Evolutionary conservation across 2,113 vertebrate genomes (phyloP).

Genomic region (Uria aalge): DNA sequence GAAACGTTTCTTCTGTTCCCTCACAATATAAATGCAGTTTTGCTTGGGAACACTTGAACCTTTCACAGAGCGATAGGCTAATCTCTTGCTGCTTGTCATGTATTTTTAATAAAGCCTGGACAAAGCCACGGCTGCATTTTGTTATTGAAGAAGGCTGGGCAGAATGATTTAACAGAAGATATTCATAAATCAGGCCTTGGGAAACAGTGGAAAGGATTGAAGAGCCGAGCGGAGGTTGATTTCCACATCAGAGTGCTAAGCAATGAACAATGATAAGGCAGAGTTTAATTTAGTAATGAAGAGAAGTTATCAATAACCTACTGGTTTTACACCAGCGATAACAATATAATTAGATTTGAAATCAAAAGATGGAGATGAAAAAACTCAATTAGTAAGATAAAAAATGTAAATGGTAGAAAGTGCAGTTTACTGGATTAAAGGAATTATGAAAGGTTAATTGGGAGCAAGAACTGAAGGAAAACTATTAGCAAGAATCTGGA

Average conservation of each 20-base stretch:
- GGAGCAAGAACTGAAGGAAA: conserved; percentile 61
- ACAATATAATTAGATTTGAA: conserved; percentile 67
- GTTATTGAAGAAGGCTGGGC: background rate
- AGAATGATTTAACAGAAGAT: background rate
- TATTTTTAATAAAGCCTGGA: conserved; percentile 17
- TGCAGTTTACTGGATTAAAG: conserved; percentile 47
- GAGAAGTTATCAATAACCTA: conserved; percentile 58
- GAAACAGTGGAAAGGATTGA: background rate
- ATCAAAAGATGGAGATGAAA: conserved; percentile 68
- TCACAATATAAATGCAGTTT: background rate
- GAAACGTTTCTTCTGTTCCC: accelerated
- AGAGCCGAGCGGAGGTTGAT: background rate
- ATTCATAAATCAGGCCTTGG: background rate
- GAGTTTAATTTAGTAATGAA: conserved; percentile 50
- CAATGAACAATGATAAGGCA: conserved; percentile 20
- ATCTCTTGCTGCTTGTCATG: background rate
- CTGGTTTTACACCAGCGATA: conserved; percentile 60
- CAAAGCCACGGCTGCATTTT: background rate
- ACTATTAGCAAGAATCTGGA: conserved; percentile 29
- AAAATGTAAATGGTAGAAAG: conserved; percentile 48
- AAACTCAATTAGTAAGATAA: conserved; percentile 62
- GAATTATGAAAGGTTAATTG: conserved; percentile 72
- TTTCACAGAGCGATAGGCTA: background rate
- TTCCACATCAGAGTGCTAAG: background rate
- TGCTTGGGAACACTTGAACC: background rate